These are phyloP conservation scores for Pandemis corylana DNA, from an alignment of 2,888 invertebrate species.

Conservation along the genomic window DNA sequence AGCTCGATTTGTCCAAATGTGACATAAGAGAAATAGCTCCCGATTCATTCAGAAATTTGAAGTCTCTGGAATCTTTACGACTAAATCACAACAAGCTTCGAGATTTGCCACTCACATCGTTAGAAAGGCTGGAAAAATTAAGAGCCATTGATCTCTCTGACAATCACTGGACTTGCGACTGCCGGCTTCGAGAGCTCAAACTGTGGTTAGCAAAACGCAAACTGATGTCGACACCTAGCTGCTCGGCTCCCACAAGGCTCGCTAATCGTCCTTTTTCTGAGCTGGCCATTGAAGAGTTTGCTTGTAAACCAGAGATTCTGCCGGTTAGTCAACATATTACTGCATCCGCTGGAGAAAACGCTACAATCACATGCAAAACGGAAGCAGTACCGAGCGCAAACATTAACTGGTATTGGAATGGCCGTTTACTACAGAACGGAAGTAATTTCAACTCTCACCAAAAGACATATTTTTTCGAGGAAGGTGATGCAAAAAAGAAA, in stretches of 20 bases:
- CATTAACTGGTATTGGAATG: slow-evolving; percentile 95
- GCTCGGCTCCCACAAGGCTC: slow-evolving; percentile 89
- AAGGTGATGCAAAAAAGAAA: slow-evolving; percentile 90
- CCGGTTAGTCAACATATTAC: slow-evolving; percentile 91
- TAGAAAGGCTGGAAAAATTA: slow-evolving; percentile 89
- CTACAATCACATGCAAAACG: slow-evolving; percentile 92
- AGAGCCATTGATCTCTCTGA: slow-evolving; percentile 93
- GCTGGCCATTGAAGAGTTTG: slow-evolving; percentile 92
- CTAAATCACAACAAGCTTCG: slow-evolving; percentile 92
- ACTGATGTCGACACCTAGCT: slow-evolving; percentile 91
- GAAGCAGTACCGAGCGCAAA: slow-evolving; percentile 92
- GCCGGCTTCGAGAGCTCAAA: slow-evolving; percentile 91
- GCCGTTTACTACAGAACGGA: slow-evolving; percentile 90
- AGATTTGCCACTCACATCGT: slow-evolving; percentile 89
- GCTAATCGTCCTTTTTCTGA: slow-evolving; percentile 91
- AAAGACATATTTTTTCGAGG: slow-evolving; percentile 90
- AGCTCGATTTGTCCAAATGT: slow-evolving; percentile 93
- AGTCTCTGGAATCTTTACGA: slow-evolving; percentile 90
- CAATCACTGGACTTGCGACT: slow-evolving; percentile 96
- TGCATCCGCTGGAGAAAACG: slow-evolving; percentile 92
- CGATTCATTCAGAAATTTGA: slow-evolving; percentile 89
- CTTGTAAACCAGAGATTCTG: slow-evolving; percentile 92
- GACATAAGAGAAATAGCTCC: slow-evolving; percentile 91
- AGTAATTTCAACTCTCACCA: slow-evolving; percentile 92
- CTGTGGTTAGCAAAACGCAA: slow-evolving; percentile 92